Conservation (phyloP, 2,113 vertebrate genomes). For the Etheostoma cragini region DNA sequence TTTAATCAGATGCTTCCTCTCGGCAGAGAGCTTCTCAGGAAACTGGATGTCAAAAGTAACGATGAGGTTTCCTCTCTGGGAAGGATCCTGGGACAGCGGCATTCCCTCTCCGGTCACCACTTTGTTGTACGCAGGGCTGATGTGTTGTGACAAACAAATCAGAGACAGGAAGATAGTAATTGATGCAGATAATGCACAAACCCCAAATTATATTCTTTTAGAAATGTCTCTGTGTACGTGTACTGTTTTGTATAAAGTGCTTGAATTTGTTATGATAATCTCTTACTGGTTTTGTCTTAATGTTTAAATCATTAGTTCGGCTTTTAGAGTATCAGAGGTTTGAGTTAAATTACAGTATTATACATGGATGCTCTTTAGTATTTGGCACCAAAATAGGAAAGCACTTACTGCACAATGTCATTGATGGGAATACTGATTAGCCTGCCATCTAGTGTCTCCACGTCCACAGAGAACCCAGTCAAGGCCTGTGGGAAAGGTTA, state of each 20-base stretch:
- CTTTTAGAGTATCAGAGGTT: neutral
- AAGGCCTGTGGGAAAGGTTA: constrained; percentile 85
- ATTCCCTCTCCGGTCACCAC: constrained; percentile 91
- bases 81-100: constrained; percentile 83
- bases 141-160: constrained; percentile 27
- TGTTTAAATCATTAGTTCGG: neutral
- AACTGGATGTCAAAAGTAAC: constrained; percentile 91
- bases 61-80: constrained; percentile 88
- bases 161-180: neutral
- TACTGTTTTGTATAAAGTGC: neutral
- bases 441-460: constrained; percentile 91
- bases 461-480: constrained; percentile 88
- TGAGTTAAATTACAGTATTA: neutral
- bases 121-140: constrained; percentile 91
- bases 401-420: constrained; percentile 92
- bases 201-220: neutral
- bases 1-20: constrained; percentile 86
- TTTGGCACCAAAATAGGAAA: neutral
- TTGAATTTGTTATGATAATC: neutral
- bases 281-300: neutral
- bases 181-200: neutral
- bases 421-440: constrained; percentile 92
- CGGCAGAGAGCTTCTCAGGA: constrained; percentile 85
- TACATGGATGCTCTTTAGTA: neutral
- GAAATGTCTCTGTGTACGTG: constrained; percentile 4